Evolutionary conservation across 2,888 invertebrate genomes (phyloP), one percentile per base, ranked within the genome.

Genomic region (Villa cingulata): DNA sequence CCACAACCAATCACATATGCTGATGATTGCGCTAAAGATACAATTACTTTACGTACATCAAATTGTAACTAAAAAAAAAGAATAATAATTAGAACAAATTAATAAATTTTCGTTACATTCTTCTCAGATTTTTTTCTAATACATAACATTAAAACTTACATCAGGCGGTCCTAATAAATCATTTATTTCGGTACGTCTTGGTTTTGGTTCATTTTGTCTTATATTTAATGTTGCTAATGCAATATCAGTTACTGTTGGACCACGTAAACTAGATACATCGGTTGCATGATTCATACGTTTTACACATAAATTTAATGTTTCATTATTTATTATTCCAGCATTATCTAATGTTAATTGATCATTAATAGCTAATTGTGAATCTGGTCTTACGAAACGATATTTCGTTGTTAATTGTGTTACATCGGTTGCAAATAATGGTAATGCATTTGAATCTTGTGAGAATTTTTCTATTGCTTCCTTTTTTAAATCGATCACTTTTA

Each of bases 41-140:
- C 75, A 18, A 82, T 67, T 41, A 81, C 80, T 63, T 78, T 78
- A n/a, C 78, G 67, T 36, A 81, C 72, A 64, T 81, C 81, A 54
- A 73, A 72, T 64, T 80, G 79, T 60, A 81, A 76, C 80, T 81
- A 55, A 51, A 43, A 41, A 44, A 12, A 10, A 12, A 15, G 6
- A 23, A 46, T 29, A 41, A 37, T 17, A 37, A 41, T 43, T 42
- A 37, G n/a, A 12, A 23, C 7, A 6, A 18, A 4, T 19, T 10
- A 41, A 3, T 10, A 10, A 14, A 10, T 15, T 4, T 1, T 36
- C n/a, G 7, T 14, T 12, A 15, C 6, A 20, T 4, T 20, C 16
- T 32, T 16, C n/a, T 41, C 17, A n/a, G n/a, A n/a, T n/a, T n/a
- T n/a, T n/a, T n/a, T n/a, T 2, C 10, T 29, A 29, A 32, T 17